phyloP scores from a whole-genome alignment of 2,888 invertebrate species.

The Nomada goodeniana region DNA sequence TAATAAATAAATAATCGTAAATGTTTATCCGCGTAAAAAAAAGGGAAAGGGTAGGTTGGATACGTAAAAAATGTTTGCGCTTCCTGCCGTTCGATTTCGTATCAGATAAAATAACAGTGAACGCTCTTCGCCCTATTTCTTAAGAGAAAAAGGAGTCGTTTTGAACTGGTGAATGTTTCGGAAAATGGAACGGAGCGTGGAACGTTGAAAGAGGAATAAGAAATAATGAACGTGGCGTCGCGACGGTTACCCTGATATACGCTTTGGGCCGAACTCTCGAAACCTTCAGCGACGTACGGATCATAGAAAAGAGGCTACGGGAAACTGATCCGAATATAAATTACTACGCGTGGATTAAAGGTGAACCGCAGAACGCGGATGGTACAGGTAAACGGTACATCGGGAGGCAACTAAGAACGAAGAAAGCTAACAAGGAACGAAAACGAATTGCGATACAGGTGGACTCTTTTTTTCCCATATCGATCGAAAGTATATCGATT shows the following conservation, averaged over 20 bases:
- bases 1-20: slow-evolving; percentile 66
- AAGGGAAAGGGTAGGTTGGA: slow-evolving; percentile 22
- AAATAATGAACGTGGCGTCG: slow-evolving; percentile 12
- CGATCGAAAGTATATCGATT: slow-evolving; percentile 2
- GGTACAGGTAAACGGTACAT: slow-evolving; percentile 43
- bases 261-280: slow-evolving; percentile 40
- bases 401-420: slow-evolving; percentile 30
- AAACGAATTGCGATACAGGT: slow-evolving; percentile 10
- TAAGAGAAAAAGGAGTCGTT: neutral
- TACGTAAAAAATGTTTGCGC: slow-evolving; percentile 44
- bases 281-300: slow-evolving; percentile 21
- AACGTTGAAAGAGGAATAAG: neutral
- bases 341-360: slow-evolving; percentile 62
- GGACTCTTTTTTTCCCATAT: neutral
- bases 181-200: neutral
- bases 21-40: slow-evolving; percentile 60
- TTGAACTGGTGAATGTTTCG: neutral
- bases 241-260: slow-evolving; percentile 40
- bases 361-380: slow-evolving; percentile 34
- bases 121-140: neutral
- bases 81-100: slow-evolving; percentile 17
- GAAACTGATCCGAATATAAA: slow-evolving; percentile 69
- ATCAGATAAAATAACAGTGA: neutral
- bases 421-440: neutral
- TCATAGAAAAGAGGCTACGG: slow-evolving; percentile 32